phyloP scores from a whole-genome alignment of 2,888 invertebrate species.

The Campoplex nolae region DNA sequence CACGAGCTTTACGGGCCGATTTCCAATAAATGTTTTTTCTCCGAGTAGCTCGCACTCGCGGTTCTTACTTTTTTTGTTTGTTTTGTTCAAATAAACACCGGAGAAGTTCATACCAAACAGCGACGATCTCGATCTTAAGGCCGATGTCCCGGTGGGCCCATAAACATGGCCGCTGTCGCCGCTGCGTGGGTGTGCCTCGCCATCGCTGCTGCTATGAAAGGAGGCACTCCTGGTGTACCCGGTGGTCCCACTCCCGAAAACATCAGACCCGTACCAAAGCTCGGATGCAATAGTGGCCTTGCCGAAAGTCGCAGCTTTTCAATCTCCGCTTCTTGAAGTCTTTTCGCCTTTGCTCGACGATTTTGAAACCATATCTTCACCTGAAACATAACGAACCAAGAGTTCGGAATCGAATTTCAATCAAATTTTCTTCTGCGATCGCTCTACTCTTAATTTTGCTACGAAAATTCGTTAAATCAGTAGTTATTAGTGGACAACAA shows the following conservation, averaged over 20 bases:
- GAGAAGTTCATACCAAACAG: constrained; percentile 23
- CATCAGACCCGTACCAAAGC: constrained; percentile 87
- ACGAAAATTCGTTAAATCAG: background rate
- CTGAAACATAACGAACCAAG: constrained; percentile 84
- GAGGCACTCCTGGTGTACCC: constrained; percentile 85
- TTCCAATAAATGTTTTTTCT: background rate
- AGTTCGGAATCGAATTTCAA: background rate
- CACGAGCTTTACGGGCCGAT: background rate
- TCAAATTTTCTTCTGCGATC: background rate
- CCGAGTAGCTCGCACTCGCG: background rate
- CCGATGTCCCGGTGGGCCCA: constrained; percentile 83
- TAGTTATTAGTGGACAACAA: no score
- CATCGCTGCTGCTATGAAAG: constrained; percentile 88
- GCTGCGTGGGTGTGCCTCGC: constrained; percentile 86
- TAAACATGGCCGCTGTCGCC: constrained; percentile 84
- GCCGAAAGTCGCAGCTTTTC: constrained; percentile 96
- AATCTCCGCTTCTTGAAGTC: constrained; percentile 97
- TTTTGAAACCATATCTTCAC: constrained; percentile 92
- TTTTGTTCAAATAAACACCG: constrained; percentile 15
- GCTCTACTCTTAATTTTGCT: background rate
- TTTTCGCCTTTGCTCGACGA: constrained; percentile 97
- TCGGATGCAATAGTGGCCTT: constrained; percentile 91
- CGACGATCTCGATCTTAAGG: constrained; percentile 74
- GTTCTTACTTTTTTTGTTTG: background rate
- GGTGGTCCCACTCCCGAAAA: constrained; percentile 88